Evolutionary conservation across 2,113 vertebrate genomes (phyloP).

Genomic region (Hyperoodon ampullatus): DNA sequence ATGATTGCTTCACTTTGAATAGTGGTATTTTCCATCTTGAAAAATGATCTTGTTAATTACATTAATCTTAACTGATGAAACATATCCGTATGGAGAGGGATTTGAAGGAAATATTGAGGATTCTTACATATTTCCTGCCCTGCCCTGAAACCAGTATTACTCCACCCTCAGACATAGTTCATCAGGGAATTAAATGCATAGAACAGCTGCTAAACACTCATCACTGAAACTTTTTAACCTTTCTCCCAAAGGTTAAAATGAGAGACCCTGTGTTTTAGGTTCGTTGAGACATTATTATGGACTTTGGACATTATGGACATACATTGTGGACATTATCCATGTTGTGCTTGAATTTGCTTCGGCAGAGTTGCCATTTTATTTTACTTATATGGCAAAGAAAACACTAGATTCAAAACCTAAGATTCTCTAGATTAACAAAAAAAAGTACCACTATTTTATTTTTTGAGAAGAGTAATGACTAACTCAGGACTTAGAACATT

Average conservation of each 20-base stretch:
- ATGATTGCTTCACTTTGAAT: neutral
- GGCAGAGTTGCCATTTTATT: neutral
- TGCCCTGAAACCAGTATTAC: neutral
- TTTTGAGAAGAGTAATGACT: neutral
- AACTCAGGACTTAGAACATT: neutral
- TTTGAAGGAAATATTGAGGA: neutral
- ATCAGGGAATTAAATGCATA: neutral
- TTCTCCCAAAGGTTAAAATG: neutral
- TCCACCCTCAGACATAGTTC: neutral
- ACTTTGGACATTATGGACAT: neutral
- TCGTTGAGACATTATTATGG: neutral
- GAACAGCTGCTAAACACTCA: neutral
- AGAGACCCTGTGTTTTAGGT: too few species aligned
- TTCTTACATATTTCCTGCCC: neutral
- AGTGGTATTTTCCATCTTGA: neutral
- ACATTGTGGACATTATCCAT: neutral
- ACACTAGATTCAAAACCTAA: neutral
- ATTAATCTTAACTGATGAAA: neutral
- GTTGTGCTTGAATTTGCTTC: neutral
- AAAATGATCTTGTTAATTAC: constrained; percentile 24
- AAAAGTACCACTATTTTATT: neutral
- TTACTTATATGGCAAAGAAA: neutral
- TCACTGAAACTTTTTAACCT: neutral
- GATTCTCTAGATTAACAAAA: neutral
- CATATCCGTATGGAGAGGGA: neutral